phyloP scores from a whole-genome alignment of 2,797 vertebrate species.

The Melanotaenia trifasciata region DNA sequence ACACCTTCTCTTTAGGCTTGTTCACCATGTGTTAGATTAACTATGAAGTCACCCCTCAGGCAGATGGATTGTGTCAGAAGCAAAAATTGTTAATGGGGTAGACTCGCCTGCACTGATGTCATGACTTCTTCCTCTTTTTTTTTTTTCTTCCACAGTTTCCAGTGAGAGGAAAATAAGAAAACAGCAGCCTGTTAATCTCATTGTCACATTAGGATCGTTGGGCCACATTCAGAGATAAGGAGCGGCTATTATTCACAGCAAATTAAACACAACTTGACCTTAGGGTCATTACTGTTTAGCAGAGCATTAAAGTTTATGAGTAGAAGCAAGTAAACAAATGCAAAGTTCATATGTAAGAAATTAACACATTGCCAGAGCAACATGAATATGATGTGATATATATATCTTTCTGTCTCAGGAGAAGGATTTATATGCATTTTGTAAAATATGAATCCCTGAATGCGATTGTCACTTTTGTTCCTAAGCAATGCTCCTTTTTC shows the following conservation, averaged over 20 bases:
- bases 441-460: no score
- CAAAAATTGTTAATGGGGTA: slow-evolving; percentile 47
- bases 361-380: background rate
- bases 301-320: background rate
- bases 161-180: slow-evolving; percentile 23
- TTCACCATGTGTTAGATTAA: slow-evolving; percentile 56
- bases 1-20: slow-evolving; percentile 39
- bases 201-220: slow-evolving; percentile 59
- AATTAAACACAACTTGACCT: slow-evolving; percentile 25
- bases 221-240: slow-evolving; percentile 45
- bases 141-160: slow-evolving; percentile 17
- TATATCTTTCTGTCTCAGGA: no score
- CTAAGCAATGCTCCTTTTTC: no score
- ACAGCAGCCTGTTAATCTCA: slow-evolving; percentile 55
- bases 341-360: background rate
- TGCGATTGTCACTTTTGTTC: no score
- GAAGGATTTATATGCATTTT: no score
- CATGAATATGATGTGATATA: background rate
- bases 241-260: slow-evolving; percentile 34
- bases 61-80: slow-evolving; percentile 55
- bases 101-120: slow-evolving; percentile 49
- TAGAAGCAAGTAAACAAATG: background rate
- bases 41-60: slow-evolving; percentile 60
- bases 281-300: slow-evolving; percentile 2
- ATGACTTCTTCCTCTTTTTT: slow-evolving; percentile 37